Evolutionary conservation across 2,113 vertebrate genomes (phyloP), one percentile per base, ranked within the genome.

Genomic region (Scatophagus argus): DNA sequence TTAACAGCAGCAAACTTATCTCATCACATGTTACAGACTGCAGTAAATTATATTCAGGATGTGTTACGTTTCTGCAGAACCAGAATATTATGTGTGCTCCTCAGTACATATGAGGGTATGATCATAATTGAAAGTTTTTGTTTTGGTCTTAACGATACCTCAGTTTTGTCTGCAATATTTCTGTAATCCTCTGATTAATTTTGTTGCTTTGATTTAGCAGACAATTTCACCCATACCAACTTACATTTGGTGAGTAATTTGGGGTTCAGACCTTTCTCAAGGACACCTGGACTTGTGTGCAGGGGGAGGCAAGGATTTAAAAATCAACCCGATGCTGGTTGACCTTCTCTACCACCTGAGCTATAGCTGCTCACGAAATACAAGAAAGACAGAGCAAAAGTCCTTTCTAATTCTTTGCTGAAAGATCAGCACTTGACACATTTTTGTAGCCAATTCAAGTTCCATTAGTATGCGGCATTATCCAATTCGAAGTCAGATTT

Each of bases 1-100:
- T 47, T 51, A 52, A 49, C 58, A 46, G 52, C 44, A n/a, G 13
- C 36, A 16, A 54, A 43, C 41, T 14, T 9, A 44, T 74, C 34
- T 60, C 46, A 60, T 6, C 69, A 70, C n/a, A 58, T 51, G 43
- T 32, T n/a, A 44, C 31, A 38, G 19, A 52, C 41, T 11, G 39
- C 55, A 51, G 12, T 8, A 32, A 17, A 74, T 74, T 34, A 44
- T 6, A 74, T 34, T 55, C 10, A 32, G 52, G 8, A 46, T 58
- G 52, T 36, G 41, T 58, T 29, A 8, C 19, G 19, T 23, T 23
- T 32, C 47, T 43, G 60, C 52, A 51, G 63, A 49, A 43, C 17
- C 27, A 34, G 29, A 54, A 34, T 21, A 36, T 19, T 17, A 43
- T n/a, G 25, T 38, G 1, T 13, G 19, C 5, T n/a, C 32, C 23